Conservation (phyloP, 2,113 vertebrate genomes). For the Corydoras maculifer region DNA sequence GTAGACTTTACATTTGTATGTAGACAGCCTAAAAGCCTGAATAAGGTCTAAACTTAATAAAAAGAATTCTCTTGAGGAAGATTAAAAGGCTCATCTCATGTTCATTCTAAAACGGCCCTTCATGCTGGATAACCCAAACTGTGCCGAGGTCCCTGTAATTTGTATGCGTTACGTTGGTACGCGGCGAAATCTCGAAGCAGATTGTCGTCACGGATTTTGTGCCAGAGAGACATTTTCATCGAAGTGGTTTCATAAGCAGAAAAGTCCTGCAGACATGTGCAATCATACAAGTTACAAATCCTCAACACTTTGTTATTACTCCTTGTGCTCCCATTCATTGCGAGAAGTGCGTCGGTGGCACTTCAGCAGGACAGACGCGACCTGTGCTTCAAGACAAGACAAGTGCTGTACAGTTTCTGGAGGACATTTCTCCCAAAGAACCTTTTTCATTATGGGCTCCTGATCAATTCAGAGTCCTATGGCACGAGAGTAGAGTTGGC, state of each 20-base stretch:
- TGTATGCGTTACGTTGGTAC: slow-evolving; percentile 32
- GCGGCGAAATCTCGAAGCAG: slow-evolving; percentile 4
- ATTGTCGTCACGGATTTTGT: slow-evolving; percentile 45
- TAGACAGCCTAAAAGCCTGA: no score
- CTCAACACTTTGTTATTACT: slow-evolving; percentile 25
- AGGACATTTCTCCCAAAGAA: slow-evolving; percentile 9
- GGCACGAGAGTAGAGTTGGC: slow-evolving; percentile 47
- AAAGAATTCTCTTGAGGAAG: no score
- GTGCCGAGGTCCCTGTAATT: slow-evolving; percentile 27
- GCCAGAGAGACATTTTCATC: slow-evolving; percentile 11
- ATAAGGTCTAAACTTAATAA: no score
- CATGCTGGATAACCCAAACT: no score
- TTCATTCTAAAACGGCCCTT: no score
- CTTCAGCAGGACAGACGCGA: slow-evolving; percentile 31
- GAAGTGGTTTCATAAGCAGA: neutral
- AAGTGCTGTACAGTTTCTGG: slow-evolving; percentile 39
- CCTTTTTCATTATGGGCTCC: neutral
- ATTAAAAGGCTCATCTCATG: no score
- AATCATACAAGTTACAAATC: slow-evolving; percentile 5
- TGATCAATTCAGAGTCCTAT: slow-evolving; percentile 37
- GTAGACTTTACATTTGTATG: no score
- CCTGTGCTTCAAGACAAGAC: slow-evolving; percentile 35
- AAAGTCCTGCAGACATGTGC: slow-evolving; percentile 27
- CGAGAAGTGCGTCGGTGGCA: neutral
- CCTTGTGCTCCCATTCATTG: slow-evolving; percentile 9